A percentile compares a stretch with the other conserved stretches of the same genome.
Conservation (phyloP, 2,113 vertebrate species). For the Butorides virescens region DNA sequence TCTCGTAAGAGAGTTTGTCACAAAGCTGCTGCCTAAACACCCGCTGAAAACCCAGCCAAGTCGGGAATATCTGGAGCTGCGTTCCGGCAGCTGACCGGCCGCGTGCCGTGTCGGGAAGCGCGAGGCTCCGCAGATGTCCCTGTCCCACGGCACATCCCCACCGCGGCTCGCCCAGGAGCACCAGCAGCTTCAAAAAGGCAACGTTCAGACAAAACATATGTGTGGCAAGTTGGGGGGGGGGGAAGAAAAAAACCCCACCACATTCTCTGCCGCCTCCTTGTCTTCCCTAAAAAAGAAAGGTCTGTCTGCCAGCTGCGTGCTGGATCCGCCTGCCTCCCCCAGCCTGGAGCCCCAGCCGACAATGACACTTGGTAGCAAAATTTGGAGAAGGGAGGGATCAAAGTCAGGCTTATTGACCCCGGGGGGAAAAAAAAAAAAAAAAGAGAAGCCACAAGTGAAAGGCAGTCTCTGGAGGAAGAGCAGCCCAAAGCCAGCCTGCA, state of each 20-base stretch:
- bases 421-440: fast-evolving
- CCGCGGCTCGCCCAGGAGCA: background rate
- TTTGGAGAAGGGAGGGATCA: background rate
- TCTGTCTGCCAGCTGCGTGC: slow-evolving; percentile 16
- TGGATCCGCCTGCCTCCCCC: background rate
- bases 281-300: slow-evolving; percentile 11
- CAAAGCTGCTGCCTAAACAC: background rate
- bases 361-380: background rate
- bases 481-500: background rate
- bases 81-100: background rate
- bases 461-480: background rate
- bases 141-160: background rate
- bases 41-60: background rate
- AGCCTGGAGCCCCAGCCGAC: background rate
- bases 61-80: background rate
- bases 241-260: background rate
- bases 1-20: background rate
- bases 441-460: background rate
- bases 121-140: background rate
- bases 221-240: background rate
- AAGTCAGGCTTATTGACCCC: background rate
- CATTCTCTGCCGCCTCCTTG: background rate
- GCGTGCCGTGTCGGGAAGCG: fast-evolving
- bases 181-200: background rate
- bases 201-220: background rate